phyloP scores from a whole-genome alignment of 2,888 invertebrate species.

The Noctua pronuba region DNA sequence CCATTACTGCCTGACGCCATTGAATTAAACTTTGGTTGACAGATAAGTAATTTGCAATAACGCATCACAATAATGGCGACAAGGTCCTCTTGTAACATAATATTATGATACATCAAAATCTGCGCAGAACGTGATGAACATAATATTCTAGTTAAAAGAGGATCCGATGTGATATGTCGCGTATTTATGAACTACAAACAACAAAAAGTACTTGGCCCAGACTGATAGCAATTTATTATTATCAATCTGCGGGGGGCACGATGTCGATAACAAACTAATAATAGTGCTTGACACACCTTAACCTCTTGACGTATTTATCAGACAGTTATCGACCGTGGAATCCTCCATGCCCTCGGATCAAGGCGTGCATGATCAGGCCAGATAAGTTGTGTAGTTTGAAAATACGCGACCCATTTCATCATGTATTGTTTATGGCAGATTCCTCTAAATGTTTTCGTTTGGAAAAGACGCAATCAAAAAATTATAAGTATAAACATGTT shows the following conservation, averaged over 20 bases:
- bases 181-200: constrained; percentile 42
- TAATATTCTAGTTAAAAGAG: background rate
- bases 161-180: constrained; percentile 28
- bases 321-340: constrained; percentile 58
- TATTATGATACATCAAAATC: constrained; percentile 10
- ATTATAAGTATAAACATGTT: constrained; percentile 20
- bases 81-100: background rate
- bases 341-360: constrained; percentile 52
- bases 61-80: background rate
- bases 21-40: background rate
- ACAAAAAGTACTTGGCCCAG: constrained; percentile 38
- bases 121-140: background rate
- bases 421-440: constrained; percentile 30
- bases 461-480: constrained; percentile 4
- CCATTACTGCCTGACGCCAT: background rate
- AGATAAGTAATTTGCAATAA: background rate
- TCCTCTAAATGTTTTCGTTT: constrained; percentile 26
- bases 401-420: constrained; percentile 51
- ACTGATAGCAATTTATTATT: constrained; percentile 60
- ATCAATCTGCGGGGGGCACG: constrained; percentile 63
- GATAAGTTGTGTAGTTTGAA: constrained; percentile 34
- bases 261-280: constrained; percentile 59
- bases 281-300: constrained; percentile 62
- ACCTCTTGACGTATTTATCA: constrained; percentile 57
- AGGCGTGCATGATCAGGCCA: constrained; percentile 30